Evolutionary conservation across 2,797 vertebrate genomes (phyloP).

Genomic region (Threskiornis aethiopicus): DNA sequence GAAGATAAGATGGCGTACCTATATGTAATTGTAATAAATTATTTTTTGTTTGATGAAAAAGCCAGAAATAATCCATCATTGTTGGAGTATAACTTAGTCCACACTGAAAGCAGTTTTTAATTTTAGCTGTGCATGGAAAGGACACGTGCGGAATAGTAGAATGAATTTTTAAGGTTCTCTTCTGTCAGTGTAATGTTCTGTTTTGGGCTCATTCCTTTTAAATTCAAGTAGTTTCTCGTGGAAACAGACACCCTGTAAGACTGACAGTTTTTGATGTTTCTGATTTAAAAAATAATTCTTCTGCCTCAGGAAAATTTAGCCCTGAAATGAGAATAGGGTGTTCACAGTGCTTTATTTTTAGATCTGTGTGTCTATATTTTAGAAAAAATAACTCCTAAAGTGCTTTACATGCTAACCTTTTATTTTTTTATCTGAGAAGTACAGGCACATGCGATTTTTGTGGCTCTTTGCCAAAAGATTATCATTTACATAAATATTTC

Average conservation of each 20-base stretch:
- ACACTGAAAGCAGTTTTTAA: neutral
- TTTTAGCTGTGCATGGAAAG: neutral
- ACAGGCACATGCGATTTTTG: constrained; percentile 61
- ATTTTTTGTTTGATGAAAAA: neutral
- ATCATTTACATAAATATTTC: constrained; percentile 76
- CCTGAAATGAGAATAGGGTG: neutral
- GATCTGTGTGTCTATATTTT: constrained; percentile 30
- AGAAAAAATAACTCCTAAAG: constrained; percentile 60
- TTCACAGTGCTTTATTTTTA: constrained; percentile 48
- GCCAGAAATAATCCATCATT: neutral
- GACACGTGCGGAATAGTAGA: neutral
- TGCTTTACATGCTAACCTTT: constrained; percentile 61
- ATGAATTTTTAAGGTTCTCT: neutral
- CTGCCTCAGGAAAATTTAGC: neutral
- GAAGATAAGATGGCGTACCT: neutral
- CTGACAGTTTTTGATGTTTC: neutral
- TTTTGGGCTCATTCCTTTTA: neutral
- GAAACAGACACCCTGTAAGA: neutral
- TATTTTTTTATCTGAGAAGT: constrained; percentile 60
- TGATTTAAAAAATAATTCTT: neutral
- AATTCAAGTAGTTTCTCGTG: neutral
- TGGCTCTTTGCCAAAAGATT: constrained; percentile 69
- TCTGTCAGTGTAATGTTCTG: neutral
- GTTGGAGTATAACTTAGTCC: neutral
- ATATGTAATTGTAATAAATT: neutral